These are phyloP conservation scores for Latrodectus geometricus DNA, from an alignment of 1,140 invertebrate species.

Conservation along the genomic window DNA sequence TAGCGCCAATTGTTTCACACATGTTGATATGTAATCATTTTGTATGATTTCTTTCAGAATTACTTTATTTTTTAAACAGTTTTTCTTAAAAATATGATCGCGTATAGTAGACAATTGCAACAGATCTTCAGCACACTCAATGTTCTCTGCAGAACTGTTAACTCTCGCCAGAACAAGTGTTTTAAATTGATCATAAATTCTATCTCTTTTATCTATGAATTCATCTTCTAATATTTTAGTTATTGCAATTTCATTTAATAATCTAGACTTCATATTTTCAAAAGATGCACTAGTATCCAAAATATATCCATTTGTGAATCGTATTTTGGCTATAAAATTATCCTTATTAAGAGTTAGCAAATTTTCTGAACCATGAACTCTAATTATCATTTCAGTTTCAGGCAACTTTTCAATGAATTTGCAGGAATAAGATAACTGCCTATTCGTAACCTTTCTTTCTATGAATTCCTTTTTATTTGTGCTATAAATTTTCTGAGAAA, in stretches of 20 bases:
- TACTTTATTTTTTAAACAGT: not conserved
- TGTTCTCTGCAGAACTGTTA: not conserved
- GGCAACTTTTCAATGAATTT: no score
- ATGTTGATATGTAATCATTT: not conserved
- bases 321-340: not conserved
- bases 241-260: not conserved
- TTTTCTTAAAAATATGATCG: not conserved
- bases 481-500: no score
- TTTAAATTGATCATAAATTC: not conserved
- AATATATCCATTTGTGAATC: not conserved
- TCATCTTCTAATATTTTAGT: not conserved
- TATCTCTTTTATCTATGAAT: not conserved
- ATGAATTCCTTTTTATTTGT: no score
- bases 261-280: not conserved
- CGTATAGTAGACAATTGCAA: not conserved
- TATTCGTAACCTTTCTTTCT: no score
- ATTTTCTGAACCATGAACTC: no score
- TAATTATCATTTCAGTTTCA: no score
- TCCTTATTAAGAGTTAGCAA: no score
- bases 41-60: not conserved
- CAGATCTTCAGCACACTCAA: not conserved
- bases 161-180: not conserved
- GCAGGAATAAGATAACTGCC: no score
- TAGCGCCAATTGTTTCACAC: not conserved
- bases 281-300: not conserved